Percentiles rank a stretch among this genome's conserved stretches.
Conservation (phyloP, 2,797 vertebrate genomes). For the Paedocypris micromegethes region DNA sequence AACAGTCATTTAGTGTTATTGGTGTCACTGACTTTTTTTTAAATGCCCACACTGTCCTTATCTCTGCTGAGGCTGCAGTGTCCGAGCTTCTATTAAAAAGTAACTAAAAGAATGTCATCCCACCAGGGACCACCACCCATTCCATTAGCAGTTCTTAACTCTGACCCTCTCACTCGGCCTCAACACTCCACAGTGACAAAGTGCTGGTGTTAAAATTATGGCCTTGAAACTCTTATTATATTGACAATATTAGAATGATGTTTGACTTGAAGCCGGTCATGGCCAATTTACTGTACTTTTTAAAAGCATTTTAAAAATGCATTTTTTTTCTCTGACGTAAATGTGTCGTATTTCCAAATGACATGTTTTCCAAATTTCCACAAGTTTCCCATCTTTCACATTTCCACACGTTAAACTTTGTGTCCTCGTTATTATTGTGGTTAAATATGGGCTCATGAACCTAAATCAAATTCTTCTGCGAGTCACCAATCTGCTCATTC, state of each 20-base stretch:
- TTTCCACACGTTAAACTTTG: no score
- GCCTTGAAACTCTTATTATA: neutral
- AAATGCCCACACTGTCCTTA: constrained; percentile 19
- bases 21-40: constrained; percentile 2
- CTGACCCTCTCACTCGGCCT: constrained; percentile 3
- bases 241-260: neutral
- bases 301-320: no score
- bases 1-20: constrained; percentile 9
- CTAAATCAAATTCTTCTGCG: no score
- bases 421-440: no score
- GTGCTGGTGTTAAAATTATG: constrained; percentile 5
- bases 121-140: constrained; percentile 4
- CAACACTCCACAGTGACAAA: neutral
- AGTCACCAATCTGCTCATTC: no score
- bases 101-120: constrained; percentile 3
- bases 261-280: neutral
- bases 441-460: no score
- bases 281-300: no score
- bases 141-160: constrained; percentile 21
- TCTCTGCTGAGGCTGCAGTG: constrained; percentile 12
- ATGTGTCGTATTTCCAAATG: no score
- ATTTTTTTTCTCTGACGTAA: no score
- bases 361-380: no score
- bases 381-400: no score
- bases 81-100: constrained; percentile 33